Base-by-base conservation (phyloP, 2,113 vertebrate genomes). In the Terrapene triunguis region DNA sequence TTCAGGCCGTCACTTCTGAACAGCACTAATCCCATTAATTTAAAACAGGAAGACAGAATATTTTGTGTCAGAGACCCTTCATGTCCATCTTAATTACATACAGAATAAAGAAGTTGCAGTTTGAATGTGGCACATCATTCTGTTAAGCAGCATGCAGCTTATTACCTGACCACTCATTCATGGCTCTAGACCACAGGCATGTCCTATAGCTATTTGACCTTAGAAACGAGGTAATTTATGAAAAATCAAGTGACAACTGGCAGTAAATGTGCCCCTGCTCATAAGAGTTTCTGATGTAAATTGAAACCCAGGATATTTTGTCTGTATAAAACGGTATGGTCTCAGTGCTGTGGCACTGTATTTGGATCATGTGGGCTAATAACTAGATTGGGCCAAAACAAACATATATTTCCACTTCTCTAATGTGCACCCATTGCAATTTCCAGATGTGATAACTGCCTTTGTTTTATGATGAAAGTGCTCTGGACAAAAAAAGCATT, bases 11-110 rank as follows among this genome's bases (percentile, higher is more conserved):
- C 96, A 94, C 96, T 93, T 97, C 89, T 85, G 85, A 97, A 84
- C 92, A 97, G 94, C 72, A 95, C 93, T 98, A 96, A 97, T 98
- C 96, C 87, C 95, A 91, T 94, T 97, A 97, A 96, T 96, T 95
- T 69, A 95, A 95, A 97, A 88, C 88, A 95, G 95, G 89, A 89
- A 96, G 93, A 97, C 93, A 84, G 22, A 95, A 27, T 96, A 95
- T 96, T 82, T 94, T 85, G 25, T 92, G 54, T 90, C 89, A 84
- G 94, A 94, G 86, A 85, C 90, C 84, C 51, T 89, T 93, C 87
- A 38, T 97, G 91, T 96, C 87, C 32, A 69, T 97, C 93, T 96
- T 90, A 93, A 95, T 92, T 96, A 57, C 72, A 82, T 84, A 90
- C 59, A 87, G 89, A 96, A 96, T 95, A 94, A 97, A 96, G 92